Conservation (phyloP, 2,888 invertebrate genomes). For the Formica aserva region DNA sequence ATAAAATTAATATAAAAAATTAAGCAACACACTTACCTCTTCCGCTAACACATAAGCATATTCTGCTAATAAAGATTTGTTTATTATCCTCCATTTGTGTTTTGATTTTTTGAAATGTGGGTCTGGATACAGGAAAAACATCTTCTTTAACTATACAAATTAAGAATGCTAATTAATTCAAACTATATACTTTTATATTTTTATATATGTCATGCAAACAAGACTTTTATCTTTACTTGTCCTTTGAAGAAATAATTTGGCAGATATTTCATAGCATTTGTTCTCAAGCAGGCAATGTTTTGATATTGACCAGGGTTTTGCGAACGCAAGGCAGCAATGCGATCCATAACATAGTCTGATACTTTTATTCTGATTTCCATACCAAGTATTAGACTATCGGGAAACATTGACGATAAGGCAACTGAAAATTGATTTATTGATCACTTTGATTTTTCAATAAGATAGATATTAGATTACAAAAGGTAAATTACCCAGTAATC, state of each 20-base stretch:
- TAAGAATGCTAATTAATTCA: slow-evolving; percentile 50
- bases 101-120: slow-evolving; percentile 99
- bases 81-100: slow-evolving; percentile 99
- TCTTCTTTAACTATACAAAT: slow-evolving; percentile 92
- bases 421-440: slow-evolving; percentile 86
- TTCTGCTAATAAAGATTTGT: slow-evolving; percentile 96
- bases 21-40: slow-evolving; percentile 88
- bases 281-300: slow-evolving; percentile 97
- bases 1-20: slow-evolving; percentile 4
- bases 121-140: slow-evolving; percentile 99
- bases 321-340: slow-evolving; percentile 94
- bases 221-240: slow-evolving; percentile 88
- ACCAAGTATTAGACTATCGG: slow-evolving; percentile 95
- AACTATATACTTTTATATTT: slow-evolving; percentile 17
- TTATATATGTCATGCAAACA: neutral
- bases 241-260: slow-evolving; percentile 98
- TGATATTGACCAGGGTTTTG: slow-evolving; percentile 92
- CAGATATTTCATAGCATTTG: slow-evolving; percentile 99
- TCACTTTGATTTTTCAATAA: neutral
- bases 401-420: slow-evolving; percentile 96
- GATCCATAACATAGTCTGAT: slow-evolving; percentile 98
- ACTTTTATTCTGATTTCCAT: slow-evolving; percentile 99
- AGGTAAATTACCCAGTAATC: slow-evolving; percentile 90
- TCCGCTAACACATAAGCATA: slow-evolving; percentile 97
- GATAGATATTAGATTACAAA: neutral